Conservation (phyloP, 2,113 vertebrate genomes). For the Bungarus multicinctus region DNA sequence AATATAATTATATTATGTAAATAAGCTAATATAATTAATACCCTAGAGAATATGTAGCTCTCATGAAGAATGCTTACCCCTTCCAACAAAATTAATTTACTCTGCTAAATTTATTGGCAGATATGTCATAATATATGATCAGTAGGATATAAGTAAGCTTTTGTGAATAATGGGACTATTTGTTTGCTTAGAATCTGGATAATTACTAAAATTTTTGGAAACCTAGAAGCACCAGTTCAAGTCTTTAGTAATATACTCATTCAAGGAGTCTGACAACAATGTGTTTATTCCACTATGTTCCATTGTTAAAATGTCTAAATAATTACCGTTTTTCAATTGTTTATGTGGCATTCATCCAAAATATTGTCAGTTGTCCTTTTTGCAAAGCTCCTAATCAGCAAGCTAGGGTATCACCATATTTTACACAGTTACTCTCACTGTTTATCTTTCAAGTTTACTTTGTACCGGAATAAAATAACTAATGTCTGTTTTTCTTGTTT, state of each 20-base stretch:
- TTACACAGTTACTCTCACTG: background rate
- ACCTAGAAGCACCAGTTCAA: background rate
- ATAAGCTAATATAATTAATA: constrained; percentile 56
- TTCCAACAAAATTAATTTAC: constrained; percentile 31
- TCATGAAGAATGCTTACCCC: constrained; percentile 31
- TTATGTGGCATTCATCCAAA: background rate
- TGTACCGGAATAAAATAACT: background rate
- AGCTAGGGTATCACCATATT: background rate
- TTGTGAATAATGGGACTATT: background rate
- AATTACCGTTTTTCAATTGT: background rate
- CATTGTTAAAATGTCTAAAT: background rate
- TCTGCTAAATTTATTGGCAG: constrained; percentile 33
- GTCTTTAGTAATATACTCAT: background rate
- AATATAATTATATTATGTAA: constrained; percentile 57
- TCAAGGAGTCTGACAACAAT: background rate
- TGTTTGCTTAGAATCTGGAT: background rate
- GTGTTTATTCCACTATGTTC: background rate
- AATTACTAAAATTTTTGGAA: background rate
- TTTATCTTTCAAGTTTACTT: background rate
- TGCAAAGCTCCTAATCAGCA: background rate
- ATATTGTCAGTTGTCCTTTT: background rate
- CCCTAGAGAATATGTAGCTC: constrained; percentile 26
- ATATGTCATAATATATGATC: background rate
- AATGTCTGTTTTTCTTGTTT: background rate
- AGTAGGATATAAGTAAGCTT: background rate